These are phyloP conservation scores for Columba guinea DNA, from an alignment of 2,797 vertebrate species.

Conservation along the genomic window DNA sequence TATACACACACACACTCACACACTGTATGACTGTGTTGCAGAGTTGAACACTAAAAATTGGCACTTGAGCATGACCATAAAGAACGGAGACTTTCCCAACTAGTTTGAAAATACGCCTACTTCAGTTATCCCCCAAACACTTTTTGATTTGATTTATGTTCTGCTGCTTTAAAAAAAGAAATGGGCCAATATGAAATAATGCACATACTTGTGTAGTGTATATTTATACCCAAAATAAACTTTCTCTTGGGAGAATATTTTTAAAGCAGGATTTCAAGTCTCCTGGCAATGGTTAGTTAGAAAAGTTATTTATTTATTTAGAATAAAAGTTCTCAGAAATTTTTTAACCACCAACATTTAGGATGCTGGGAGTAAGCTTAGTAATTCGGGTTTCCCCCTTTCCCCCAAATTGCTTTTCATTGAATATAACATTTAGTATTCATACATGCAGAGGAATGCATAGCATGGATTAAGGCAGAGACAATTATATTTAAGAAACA, in stretches of 20 bases:
- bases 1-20: neutral
- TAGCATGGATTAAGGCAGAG: neutral
- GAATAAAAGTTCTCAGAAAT: slow-evolving; percentile 58
- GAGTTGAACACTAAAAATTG: slow-evolving; percentile 13
- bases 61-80: slow-evolving; percentile 38
- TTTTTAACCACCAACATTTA: slow-evolving; percentile 58
- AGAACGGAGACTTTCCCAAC: slow-evolving; percentile 39
- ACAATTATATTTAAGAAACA: neutral
- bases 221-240: slow-evolving; percentile 74
- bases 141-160: slow-evolving; percentile 72
- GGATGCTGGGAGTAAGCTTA: neutral
- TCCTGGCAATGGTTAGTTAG: slow-evolving; percentile 59
- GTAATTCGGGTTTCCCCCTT: neutral
- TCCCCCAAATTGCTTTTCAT: neutral
- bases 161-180: slow-evolving; percentile 74
- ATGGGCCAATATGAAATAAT: slow-evolving; percentile 72
- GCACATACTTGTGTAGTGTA: slow-evolving; percentile 60
- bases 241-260: slow-evolving; percentile 72
- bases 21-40: neutral
- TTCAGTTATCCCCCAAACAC: slow-evolving; percentile 64
- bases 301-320: slow-evolving; percentile 49
- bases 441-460: neutral
- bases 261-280: slow-evolving; percentile 66
- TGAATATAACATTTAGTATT: slow-evolving; percentile 2
- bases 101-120: slow-evolving; percentile 63